A percentile compares a stretch with the other conserved stretches of the same genome.
Evolutionary conservation across 1,140 invertebrate genomes (phyloP).

Genomic region (Eufriesea mexicana): DNA sequence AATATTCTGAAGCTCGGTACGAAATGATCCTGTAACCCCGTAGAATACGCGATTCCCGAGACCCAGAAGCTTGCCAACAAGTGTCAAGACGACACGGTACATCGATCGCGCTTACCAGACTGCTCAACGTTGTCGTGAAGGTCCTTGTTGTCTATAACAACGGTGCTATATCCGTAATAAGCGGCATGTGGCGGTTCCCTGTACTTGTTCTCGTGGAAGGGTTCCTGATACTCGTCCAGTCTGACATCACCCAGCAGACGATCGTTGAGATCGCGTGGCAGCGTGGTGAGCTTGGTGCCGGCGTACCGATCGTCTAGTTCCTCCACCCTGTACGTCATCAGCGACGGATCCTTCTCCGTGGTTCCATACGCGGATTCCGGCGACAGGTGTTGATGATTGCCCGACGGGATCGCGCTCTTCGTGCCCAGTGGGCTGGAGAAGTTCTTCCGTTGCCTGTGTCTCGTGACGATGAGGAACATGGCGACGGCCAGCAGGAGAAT

Average conservation of each 20-base stretch:
- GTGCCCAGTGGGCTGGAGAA: constrained; percentile 81
- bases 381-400: constrained; percentile 80
- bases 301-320: constrained; percentile 81
- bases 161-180: constrained; percentile 83
- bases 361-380: constrained; percentile 80
- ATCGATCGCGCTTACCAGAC: constrained; percentile 74
- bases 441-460: constrained; percentile 84
- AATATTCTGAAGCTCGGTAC: no score
- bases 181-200: constrained; percentile 80
- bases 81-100: neutral
- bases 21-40: no score
- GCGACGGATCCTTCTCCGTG: constrained; percentile 79
- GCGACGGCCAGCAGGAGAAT: constrained; percentile 84
- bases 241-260: constrained; percentile 79
- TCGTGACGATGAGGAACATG: constrained; percentile 85
- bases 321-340: constrained; percentile 81
- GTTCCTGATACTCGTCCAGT: constrained; percentile 83
- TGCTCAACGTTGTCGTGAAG: constrained; percentile 81
- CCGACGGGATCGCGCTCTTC: constrained; percentile 78
- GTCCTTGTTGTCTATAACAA: constrained; percentile 83
- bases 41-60: neutral
- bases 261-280: constrained; percentile 80
- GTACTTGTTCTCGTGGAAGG: constrained; percentile 82
- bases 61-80: neutral
- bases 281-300: constrained; percentile 78